A percentile compares a stretch with the other conserved stretches of the same genome.
These are phyloP conservation scores for Hylaeus anthracinus DNA, from an alignment of 1,140 invertebrate species.

Conservation along the genomic window DNA sequence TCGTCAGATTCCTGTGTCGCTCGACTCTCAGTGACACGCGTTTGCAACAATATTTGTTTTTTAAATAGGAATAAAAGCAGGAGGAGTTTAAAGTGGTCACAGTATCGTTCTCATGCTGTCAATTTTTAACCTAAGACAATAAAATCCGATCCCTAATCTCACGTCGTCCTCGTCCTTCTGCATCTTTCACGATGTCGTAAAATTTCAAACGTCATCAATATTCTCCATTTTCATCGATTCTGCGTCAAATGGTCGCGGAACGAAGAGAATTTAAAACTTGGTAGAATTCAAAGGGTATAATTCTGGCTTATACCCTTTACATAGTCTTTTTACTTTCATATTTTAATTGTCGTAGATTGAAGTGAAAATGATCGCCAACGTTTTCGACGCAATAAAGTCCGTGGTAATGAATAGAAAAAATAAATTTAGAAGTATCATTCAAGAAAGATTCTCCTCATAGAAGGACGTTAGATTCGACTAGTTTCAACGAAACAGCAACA, in stretches of 20 bases:
- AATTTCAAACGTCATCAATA: neutral
- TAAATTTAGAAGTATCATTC: no score
- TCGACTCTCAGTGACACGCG: neutral
- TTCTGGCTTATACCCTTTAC: no score
- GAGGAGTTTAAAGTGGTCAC: neutral
- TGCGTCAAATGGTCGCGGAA: neutral
- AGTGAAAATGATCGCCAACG: no score
- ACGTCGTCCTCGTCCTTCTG: neutral
- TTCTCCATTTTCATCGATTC: neutral
- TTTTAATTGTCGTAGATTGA: no score
- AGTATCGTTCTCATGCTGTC: neutral
- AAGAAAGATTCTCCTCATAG: no score
- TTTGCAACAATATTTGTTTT: neutral
- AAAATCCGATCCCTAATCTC: neutral
- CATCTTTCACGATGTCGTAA: neutral
- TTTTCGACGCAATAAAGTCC: no score
- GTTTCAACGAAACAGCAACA: no score
- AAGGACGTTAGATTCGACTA: no score
- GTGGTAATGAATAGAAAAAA: no score
- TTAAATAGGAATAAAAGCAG: neutral
- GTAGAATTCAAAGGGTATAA: neutral
- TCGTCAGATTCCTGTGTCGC: slow-evolving; percentile 46
- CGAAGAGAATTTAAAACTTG: neutral
- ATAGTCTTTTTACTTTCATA: no score
- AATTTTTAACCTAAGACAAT: neutral